Evolutionary conservation across 2,113 vertebrate genomes (phyloP).

Genomic region (Campylomormyrus numenius): DNA sequence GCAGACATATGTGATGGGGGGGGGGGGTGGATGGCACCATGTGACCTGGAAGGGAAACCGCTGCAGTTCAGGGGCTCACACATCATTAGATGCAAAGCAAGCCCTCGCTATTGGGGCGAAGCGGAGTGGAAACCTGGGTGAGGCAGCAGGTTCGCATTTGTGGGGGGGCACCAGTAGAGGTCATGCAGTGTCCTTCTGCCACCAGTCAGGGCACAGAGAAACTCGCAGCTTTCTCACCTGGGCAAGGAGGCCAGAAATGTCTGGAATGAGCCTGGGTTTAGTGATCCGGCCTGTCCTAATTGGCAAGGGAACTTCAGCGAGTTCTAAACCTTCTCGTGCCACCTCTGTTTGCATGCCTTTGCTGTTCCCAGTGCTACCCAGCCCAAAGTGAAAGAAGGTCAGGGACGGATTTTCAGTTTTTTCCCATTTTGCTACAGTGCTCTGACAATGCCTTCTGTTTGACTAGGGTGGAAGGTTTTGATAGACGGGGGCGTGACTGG

Average conservation of each 20-base stretch:
- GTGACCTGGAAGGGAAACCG: not conserved
- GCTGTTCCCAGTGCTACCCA: not conserved
- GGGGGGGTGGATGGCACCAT: not conserved
- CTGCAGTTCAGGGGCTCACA: not conserved
- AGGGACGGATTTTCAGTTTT: constrained; percentile 29
- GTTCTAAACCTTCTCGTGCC: not conserved
- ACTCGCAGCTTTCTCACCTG: not conserved
- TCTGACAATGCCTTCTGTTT: constrained; percentile 34
- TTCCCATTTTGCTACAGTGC: constrained; percentile 34
- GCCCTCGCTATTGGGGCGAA: not conserved
- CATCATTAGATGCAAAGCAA: not conserved
- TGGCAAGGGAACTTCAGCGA: not conserved
- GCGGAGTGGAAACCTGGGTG: not conserved
- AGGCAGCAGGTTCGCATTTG: not conserved
- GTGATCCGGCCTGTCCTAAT: not conserved
- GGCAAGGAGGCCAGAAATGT: not conserved
- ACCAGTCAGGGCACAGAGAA: not conserved
- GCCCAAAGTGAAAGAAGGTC: constrained; percentile 20
- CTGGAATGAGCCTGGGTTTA: not conserved
- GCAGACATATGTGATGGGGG: not conserved
- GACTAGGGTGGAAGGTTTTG: constrained; percentile 37
- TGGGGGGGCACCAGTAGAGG: not conserved
- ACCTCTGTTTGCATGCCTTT: not conserved
- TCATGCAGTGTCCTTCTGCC: not conserved
- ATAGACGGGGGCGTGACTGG: constrained; percentile 33